phyloP scores from a whole-genome alignment of 2,888 invertebrate species.

The Adineta ricciae region DNA sequence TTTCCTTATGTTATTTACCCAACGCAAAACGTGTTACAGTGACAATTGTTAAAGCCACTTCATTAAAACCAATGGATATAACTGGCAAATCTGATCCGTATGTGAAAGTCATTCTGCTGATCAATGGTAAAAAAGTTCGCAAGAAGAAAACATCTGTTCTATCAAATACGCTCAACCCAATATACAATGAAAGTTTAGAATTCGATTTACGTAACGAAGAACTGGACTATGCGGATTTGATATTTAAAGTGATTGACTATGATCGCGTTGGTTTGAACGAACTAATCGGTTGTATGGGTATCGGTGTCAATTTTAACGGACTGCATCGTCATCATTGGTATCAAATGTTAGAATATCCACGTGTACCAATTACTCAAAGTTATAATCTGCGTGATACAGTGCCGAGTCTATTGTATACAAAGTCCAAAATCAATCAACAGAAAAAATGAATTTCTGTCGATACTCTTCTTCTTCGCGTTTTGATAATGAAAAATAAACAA shows the following conservation, averaged over 20 bases:
- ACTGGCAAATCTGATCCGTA: constrained; percentile 89
- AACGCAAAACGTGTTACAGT: constrained; percentile 79
- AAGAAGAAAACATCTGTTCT: constrained; percentile 85
- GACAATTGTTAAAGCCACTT: constrained; percentile 78
- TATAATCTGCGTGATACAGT: constrained; percentile 64
- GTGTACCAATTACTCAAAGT: constrained; percentile 75
- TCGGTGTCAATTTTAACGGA: constrained; percentile 66
- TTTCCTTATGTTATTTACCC: constrained; percentile 78
- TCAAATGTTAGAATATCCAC: constrained; percentile 70
- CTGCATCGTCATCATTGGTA: constrained; percentile 72
- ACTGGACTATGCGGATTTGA: constrained; percentile 65
- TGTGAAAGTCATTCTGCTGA: constrained; percentile 77
- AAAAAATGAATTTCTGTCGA: not conserved
- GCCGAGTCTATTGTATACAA: constrained; percentile 33
- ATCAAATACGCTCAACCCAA: constrained; percentile 72
- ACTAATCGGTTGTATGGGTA: constrained; percentile 69
- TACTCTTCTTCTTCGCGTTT: not conserved
- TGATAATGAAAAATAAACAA: not conserved
- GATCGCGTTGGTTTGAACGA: constrained; percentile 80
- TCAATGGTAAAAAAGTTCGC: constrained; percentile 76
- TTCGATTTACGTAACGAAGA: constrained; percentile 80
- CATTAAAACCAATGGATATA: constrained; percentile 82
- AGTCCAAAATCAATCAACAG: not conserved
- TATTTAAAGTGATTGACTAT: constrained; percentile 77
- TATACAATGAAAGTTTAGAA: constrained; percentile 83